phyloP scores from a whole-genome alignment of 2,797 vertebrate genomes.

The Lepilemur ruficaudatus region DNA sequence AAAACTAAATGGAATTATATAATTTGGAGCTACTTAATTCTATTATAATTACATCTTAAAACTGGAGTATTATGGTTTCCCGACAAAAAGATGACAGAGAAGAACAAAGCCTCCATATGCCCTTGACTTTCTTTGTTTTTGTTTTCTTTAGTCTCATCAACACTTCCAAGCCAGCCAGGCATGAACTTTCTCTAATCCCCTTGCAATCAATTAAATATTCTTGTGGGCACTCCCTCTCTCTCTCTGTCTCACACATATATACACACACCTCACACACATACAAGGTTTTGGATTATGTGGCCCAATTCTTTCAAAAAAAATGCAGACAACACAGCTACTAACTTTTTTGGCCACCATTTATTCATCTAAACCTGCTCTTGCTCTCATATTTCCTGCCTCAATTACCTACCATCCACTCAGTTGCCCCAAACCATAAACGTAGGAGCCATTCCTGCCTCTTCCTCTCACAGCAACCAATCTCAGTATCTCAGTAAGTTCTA shows the following conservation, averaged over 20 bases:
- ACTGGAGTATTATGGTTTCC: background rate
- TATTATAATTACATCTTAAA: background rate
- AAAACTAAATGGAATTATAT: background rate
- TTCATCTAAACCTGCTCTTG: background rate
- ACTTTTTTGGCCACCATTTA: background rate
- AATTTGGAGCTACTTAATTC: background rate
- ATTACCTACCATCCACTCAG: background rate
- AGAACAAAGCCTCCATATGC: background rate
- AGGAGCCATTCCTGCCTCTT: background rate
- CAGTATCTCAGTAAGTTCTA: background rate
- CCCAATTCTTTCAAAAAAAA: background rate
- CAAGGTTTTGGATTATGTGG: background rate
- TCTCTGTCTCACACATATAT: too few relatives aligned
- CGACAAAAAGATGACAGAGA: background rate
- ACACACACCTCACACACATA: background rate
- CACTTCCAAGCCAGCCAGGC: background rate
- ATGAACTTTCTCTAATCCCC: background rate
- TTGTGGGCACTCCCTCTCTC: too few relatives aligned
- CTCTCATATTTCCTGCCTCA: background rate
- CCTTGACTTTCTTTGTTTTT: background rate
- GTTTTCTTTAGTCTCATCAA: background rate
- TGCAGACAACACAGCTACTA: background rate
- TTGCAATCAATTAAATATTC: background rate
- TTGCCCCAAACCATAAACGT: background rate
- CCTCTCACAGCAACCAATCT: background rate